These are phyloP conservation scores for Choreutis nemorana DNA, from an alignment of 2,888 invertebrate species.

Conservation along the genomic window DNA sequence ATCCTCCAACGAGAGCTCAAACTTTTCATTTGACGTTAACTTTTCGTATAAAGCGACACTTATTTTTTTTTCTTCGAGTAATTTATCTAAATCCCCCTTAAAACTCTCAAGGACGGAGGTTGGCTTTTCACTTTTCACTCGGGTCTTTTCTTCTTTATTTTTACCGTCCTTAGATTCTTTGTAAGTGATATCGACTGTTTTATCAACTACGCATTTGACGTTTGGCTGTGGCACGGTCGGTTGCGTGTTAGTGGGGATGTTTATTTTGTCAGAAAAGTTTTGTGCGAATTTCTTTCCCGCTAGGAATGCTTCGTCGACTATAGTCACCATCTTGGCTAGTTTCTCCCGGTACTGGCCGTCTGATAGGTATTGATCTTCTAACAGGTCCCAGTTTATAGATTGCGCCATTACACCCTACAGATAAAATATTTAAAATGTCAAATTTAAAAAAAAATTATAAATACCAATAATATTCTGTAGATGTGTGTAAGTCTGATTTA, in stretches of 20 bases:
- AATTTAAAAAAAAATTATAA: too few species aligned
- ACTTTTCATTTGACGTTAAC: conserved; percentile 44
- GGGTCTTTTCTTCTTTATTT: conserved; percentile 9
- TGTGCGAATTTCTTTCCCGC: conserved; percentile 80
- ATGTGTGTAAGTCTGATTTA: too few species aligned
- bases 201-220: conserved; percentile 10
- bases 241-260: conserved; percentile 12
- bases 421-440: too few species aligned
- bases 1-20: conserved; percentile 50
- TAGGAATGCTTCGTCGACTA: conserved; percentile 75
- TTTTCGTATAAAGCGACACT: conserved; percentile 44
- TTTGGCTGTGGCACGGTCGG: neutral
- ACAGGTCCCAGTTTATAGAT: conserved; percentile 91
- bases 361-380: conserved; percentile 87
- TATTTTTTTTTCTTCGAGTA: conserved; percentile 46
- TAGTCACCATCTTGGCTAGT: conserved; percentile 86
- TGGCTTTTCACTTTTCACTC: conserved; percentile 9
- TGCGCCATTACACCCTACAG: conserved; percentile 92
- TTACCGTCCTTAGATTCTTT: conserved; percentile 21
- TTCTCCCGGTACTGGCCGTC: conserved; percentile 83
- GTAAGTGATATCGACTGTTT: conserved; percentile 35
- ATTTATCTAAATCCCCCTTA: conserved; percentile 28
- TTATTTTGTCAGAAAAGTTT: conserved; percentile 51
- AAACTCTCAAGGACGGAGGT: conserved; percentile 20
- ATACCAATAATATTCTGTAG: too few species aligned